These are phyloP conservation scores for Phycodurus eques DNA, from an alignment of 2,113 vertebrate species.

Conservation along the genomic window DNA sequence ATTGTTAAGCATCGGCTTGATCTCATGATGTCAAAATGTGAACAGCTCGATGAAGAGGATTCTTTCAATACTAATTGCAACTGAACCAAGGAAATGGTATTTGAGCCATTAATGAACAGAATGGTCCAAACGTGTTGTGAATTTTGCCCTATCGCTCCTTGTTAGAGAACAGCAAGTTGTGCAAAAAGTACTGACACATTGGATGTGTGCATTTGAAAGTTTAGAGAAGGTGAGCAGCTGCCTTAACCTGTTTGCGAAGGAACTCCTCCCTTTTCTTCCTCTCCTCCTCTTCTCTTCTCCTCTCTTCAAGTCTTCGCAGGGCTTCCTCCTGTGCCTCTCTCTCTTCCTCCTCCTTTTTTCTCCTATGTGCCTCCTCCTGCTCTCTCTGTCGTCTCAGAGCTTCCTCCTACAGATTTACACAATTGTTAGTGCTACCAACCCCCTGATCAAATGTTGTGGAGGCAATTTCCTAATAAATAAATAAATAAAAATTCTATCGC, in stretches of 20 bases:
- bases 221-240: background rate
- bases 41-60: too few species aligned
- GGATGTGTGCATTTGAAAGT: background rate
- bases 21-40: too few species aligned
- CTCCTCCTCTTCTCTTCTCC: slow-evolving; percentile 90
- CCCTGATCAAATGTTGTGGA: background rate
- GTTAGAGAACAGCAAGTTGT: too few species aligned
- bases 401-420: slow-evolving; percentile 77
- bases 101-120: too few species aligned
- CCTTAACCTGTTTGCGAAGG: slow-evolving; percentile 86
- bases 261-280: slow-evolving; percentile 86
- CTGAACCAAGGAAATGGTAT: too few species aligned
- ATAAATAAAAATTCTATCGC: slow-evolving; percentile 66
- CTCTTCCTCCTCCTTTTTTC: slow-evolving; percentile 92
- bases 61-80: too few species aligned
- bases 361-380: slow-evolving; percentile 77
- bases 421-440: slow-evolving; percentile 18
- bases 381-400: slow-evolving; percentile 72
- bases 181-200: too few species aligned
- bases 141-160: too few species aligned
- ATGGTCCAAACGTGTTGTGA: too few species aligned
- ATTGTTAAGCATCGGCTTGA: too few species aligned
- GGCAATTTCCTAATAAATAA: background rate
- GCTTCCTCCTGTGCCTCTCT: slow-evolving; percentile 89
- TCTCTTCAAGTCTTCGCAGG: slow-evolving; percentile 85